These are phyloP conservation scores for Ischnura elegans DNA, from an alignment of 2,888 invertebrate genomes.

Conservation along the genomic window DNA sequence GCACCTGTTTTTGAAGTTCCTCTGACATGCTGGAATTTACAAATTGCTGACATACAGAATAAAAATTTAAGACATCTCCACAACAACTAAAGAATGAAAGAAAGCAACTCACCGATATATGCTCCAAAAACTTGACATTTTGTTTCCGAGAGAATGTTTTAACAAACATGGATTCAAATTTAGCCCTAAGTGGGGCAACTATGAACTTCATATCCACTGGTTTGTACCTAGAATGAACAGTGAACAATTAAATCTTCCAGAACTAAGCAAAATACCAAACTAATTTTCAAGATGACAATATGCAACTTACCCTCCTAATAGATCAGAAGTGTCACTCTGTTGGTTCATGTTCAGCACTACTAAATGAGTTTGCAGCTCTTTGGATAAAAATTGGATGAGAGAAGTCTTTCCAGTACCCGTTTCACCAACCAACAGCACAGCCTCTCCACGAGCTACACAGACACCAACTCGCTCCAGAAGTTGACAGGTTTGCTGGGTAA, in stretches of 20 bases:
- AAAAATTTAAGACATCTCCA: too few relatives aligned
- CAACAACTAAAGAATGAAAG: background rate
- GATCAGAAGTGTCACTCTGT: slow-evolving; percentile 97
- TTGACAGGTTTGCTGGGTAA: slow-evolving; percentile 89
- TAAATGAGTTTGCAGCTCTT: slow-evolving; percentile 90
- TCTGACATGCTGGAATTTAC: too few relatives aligned
- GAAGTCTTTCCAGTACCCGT: slow-evolving; percentile 99
- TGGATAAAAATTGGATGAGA: slow-evolving; percentile 93
- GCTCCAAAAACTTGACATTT: slow-evolving; percentile 90
- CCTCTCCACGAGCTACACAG: slow-evolving; percentile 90
- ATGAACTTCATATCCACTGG: slow-evolving; percentile 94
- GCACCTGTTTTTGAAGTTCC: too few relatives aligned
- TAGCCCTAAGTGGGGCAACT: slow-evolving; percentile 88
- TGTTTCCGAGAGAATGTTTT: slow-evolving; percentile 87
- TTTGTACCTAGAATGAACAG: slow-evolving; percentile 83
- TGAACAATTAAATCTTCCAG: background rate
- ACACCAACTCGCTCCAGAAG: slow-evolving; percentile 93
- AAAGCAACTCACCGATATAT: slow-evolving; percentile 82
- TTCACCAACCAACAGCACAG: slow-evolving; percentile 97
- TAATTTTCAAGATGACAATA: slow-evolving; percentile 33
- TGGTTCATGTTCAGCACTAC: slow-evolving; percentile 99
- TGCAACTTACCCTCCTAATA: slow-evolving; percentile 91
- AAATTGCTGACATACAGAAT: too few relatives aligned
- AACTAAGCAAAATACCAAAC: background rate
- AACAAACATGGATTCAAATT: slow-evolving; percentile 91